Percentiles rank a stretch among this genome's conserved stretches.
These are phyloP conservation scores for Polydrusus pterygomalis DNA, from an alignment of 2,888 invertebrate genomes.

Conservation along the genomic window DNA sequence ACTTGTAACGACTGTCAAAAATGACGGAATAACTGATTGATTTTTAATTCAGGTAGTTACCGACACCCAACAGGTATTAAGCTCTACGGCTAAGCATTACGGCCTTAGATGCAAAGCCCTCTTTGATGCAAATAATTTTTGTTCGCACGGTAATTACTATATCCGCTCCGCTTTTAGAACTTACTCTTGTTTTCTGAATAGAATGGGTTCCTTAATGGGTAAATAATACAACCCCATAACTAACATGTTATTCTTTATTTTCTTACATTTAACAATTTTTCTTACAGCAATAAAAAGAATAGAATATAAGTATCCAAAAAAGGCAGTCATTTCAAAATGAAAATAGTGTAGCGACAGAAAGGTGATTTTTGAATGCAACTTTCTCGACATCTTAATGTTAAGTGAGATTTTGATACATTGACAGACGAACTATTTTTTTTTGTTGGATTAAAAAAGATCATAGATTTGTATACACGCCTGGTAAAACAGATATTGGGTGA, in stretches of 20 bases:
- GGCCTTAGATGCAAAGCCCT: too few relatives aligned
- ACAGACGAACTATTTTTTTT: conserved; percentile 31
- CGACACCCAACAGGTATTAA: too few relatives aligned
- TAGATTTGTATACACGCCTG: conserved; percentile 12
- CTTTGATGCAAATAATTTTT: too few relatives aligned
- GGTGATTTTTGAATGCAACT: conserved; percentile 24
- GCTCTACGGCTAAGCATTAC: too few relatives aligned
- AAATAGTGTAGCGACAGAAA: conserved; percentile 26
- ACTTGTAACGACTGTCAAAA: too few relatives aligned
- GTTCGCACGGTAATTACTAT: too few relatives aligned
- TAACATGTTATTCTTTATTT: conserved; percentile 67
- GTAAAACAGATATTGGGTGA: neutral
- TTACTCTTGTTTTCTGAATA: too few relatives aligned
- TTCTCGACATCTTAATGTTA: conserved; percentile 19
- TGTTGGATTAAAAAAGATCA: neutral
- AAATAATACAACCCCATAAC: conserved; percentile 61
- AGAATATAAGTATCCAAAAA: conserved; percentile 65
- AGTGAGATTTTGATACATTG: conserved; percentile 34
- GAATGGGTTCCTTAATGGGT: neutral
- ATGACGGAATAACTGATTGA: too few relatives aligned
- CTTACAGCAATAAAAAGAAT: conserved; percentile 69
- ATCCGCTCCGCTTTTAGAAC: too few relatives aligned
- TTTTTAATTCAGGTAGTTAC: too few relatives aligned
- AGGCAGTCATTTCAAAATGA: conserved; percentile 65
- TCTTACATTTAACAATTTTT: conserved; percentile 67